Conservation (phyloP, 2,888 invertebrate species). For the Trachelus troglodyta region DNA sequence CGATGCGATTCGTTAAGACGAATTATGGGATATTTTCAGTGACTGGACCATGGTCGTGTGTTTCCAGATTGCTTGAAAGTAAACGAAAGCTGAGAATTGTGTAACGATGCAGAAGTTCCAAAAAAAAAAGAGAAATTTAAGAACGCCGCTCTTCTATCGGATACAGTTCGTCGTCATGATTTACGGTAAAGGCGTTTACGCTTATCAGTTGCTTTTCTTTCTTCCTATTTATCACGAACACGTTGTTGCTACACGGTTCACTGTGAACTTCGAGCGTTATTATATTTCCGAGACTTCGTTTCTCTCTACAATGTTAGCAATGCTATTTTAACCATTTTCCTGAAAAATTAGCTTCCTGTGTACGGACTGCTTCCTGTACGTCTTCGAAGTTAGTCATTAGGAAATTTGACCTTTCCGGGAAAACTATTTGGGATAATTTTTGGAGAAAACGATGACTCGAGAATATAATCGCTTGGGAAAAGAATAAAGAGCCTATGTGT, state of each 20-base stretch:
- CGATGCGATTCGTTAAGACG: background rate
- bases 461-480: too few relatives aligned
- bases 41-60: background rate
- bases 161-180: background rate
- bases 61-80: constrained; percentile 1
- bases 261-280: too few relatives aligned
- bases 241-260: background rate
- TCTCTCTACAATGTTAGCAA: too few relatives aligned
- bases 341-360: too few relatives aligned
- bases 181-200: background rate
- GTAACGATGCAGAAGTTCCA: background rate
- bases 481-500: background rate
- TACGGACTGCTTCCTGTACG: too few relatives aligned
- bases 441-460: too few relatives aligned
- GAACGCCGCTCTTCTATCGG: background rate
- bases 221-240: background rate
- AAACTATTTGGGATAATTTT: too few relatives aligned
- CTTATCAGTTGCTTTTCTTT: background rate
- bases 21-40: background rate
- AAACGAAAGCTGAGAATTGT: background rate
- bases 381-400: too few relatives aligned
- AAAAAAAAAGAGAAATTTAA: background rate
- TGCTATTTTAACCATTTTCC: too few relatives aligned
- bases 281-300: too few relatives aligned
- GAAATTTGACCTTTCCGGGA: too few relatives aligned